A percentile compares a stretch with the other conserved stretches of the same genome.
Evolutionary conservation across 2,113 vertebrate species (phyloP).

Genomic region (Ctenomys sociabilis): DNA sequence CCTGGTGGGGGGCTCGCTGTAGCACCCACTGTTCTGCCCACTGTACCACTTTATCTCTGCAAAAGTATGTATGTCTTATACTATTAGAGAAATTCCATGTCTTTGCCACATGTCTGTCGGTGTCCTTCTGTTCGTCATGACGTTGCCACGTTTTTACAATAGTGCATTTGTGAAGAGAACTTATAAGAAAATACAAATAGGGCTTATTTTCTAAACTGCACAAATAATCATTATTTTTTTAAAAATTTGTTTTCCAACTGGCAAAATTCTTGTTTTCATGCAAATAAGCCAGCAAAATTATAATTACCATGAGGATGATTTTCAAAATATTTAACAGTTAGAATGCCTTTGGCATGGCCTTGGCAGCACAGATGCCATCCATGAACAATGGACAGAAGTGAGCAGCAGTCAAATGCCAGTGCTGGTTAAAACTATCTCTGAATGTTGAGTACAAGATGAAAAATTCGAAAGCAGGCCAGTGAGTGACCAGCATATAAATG

Average conservation of each 20-base stretch:
- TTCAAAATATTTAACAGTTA: slow-evolving; percentile 42
- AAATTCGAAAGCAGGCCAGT: background rate
- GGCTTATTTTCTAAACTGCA: slow-evolving; percentile 33
- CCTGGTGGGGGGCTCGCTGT: background rate
- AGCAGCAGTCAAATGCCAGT: background rate
- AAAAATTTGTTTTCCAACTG: slow-evolving; percentile 26
- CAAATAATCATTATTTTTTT: background rate
- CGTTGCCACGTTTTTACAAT: background rate
- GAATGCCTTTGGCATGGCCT: background rate
- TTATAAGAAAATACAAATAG: slow-evolving; percentile 15
- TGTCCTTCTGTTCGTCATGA: background rate
- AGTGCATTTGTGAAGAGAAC: background rate
- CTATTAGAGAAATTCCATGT: background rate
- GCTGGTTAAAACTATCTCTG: background rate
- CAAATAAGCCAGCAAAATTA: background rate
- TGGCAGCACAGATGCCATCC: background rate
- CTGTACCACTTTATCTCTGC: background rate
- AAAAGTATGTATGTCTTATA: background rate
- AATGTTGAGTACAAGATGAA: background rate
- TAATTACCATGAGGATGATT: slow-evolving; percentile 28
- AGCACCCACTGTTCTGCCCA: too few species aligned
- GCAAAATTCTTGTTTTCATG: slow-evolving; percentile 23
- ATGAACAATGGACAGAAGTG: background rate
- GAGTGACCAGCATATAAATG: background rate
- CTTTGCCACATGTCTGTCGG: background rate